phyloP scores from a whole-genome alignment of 2,797 vertebrate genomes.

The Xyrichtys novacula region DNA sequence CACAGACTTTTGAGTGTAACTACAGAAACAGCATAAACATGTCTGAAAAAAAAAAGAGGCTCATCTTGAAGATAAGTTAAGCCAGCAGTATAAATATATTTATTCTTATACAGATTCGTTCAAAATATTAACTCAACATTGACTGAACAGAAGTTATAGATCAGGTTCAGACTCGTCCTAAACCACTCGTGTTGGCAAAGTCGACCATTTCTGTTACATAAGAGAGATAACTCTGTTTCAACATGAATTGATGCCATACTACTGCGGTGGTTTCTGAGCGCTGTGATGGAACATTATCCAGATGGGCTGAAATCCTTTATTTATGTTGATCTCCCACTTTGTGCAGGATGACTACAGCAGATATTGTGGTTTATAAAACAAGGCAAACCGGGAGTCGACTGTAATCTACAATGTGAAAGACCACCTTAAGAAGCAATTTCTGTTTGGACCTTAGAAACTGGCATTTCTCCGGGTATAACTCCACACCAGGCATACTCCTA shows the following conservation, averaged over 20 bases:
- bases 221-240: background rate
- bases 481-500: slow-evolving; percentile 10
- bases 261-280: background rate
- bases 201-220: slow-evolving; percentile 15
- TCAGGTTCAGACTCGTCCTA: background rate
- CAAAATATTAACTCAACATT: background rate
- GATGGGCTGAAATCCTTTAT: background rate
- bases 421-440: slow-evolving; percentile 3
- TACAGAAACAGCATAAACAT: slow-evolving; percentile 46
- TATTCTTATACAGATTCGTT: background rate
- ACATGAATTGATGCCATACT: background rate
- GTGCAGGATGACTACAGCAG: background rate
- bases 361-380: slow-evolving; percentile 5
- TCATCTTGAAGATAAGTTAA: slow-evolving; percentile 10
- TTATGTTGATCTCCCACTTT: background rate
- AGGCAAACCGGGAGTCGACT: slow-evolving; percentile 6
- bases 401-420: background rate
- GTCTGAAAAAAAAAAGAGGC: slow-evolving; percentile 11
- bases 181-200: background rate
- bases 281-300: background rate
- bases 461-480: too few relatives aligned
- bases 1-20: slow-evolving; percentile 28
- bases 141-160: background rate
- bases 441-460: too few relatives aligned
- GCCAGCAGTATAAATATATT: too few relatives aligned